phyloP scores from a whole-genome alignment of 2,113 vertebrate genomes.

The Plestiodon gilberti region DNA sequence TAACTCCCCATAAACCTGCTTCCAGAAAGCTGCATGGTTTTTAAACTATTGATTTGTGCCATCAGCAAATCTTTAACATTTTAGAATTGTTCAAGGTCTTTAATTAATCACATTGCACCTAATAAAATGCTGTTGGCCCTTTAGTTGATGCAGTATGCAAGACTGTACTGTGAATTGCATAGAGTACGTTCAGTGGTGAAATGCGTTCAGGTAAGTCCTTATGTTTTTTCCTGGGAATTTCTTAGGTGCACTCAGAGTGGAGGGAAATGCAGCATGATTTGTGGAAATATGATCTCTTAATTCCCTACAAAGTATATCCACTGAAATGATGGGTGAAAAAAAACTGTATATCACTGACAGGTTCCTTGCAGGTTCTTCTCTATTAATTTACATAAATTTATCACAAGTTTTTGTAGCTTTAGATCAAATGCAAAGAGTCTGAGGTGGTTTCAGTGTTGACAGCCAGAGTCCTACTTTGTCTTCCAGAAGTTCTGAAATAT shows the following conservation, averaged over 20 bases:
- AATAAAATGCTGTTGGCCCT: not conserved
- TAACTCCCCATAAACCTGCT: not conserved
- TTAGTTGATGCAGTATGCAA: slow-evolving; percentile 25
- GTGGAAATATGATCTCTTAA: slow-evolving; percentile 28
- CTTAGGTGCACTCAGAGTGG: not conserved
- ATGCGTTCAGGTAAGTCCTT: not conserved
- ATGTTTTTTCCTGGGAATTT: not conserved
- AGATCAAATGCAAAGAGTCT: slow-evolving; percentile 2
- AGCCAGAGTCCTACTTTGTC: not conserved
- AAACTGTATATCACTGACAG: not conserved
- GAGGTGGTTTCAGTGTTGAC: not conserved
- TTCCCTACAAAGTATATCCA: slow-evolving; percentile 33
- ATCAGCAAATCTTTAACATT: not conserved
- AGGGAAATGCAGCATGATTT: not conserved
- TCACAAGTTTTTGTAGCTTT: not conserved
- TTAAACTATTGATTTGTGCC: not conserved
- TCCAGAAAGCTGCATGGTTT: not conserved
- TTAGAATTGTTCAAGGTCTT: not conserved
- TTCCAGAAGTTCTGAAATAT: not conserved
- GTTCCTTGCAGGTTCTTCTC: not conserved
- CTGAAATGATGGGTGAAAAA: not conserved
- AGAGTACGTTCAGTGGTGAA: not conserved
- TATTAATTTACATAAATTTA: not conserved
- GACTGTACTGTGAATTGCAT: slow-evolving; percentile 29
- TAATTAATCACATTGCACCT: not conserved